Percentiles rank a stretch among this genome's conserved stretches.
Conservation (phyloP, 2,797 vertebrate species). For the Cynopterus sphinx region DNA sequence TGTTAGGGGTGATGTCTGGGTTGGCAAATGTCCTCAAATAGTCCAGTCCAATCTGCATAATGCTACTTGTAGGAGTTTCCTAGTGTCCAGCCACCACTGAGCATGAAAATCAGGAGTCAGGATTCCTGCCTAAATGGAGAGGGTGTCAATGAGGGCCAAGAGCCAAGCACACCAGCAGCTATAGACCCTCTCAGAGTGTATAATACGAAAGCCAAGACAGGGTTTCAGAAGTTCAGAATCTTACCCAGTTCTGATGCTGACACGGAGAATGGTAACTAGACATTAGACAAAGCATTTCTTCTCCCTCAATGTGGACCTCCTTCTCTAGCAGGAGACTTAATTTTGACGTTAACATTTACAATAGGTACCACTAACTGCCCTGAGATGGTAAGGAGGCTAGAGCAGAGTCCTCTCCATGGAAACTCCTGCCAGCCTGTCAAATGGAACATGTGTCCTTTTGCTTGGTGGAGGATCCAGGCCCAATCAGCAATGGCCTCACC, state of each 20-base stretch:
- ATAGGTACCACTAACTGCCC: not conserved
- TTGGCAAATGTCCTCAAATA: not conserved
- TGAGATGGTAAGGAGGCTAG: not conserved
- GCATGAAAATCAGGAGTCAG: not conserved
- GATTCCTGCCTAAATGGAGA: not conserved
- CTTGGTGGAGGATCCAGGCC: not conserved
- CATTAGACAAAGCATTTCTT: not conserved
- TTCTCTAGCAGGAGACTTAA: not conserved
- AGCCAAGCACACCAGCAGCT: not conserved
- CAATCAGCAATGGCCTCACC: not conserved
- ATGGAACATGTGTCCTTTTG: not conserved
- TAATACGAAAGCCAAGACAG: fast-evolving
- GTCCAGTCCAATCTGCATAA: not conserved
- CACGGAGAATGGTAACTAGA: not conserved
- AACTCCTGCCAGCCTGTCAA: not conserved
- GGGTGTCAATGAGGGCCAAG: not conserved
- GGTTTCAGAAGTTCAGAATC: not conserved
- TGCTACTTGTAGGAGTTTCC: not conserved
- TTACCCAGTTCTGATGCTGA: not conserved
- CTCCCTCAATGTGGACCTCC: not conserved
- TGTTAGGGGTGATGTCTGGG: not conserved
- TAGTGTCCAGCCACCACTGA: not conserved
- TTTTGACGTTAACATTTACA: not conserved
- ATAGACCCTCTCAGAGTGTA: not conserved
- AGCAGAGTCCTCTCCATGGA: not conserved